phyloP scores from a whole-genome alignment of 2,888 invertebrate species.

The Liodrosophila aerea region DNA sequence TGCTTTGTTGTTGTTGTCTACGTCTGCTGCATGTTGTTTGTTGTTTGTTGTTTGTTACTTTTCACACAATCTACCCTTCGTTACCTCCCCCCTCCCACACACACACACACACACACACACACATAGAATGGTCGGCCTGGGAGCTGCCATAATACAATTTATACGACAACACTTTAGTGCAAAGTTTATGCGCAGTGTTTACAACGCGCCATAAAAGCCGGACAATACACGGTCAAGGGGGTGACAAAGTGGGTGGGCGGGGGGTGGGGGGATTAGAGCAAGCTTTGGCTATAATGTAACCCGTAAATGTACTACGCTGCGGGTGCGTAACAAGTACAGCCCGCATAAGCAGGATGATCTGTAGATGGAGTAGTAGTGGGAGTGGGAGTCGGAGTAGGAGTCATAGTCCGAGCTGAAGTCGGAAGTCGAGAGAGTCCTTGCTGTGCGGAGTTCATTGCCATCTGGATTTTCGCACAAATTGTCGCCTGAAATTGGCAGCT shows the following conservation, averaged over 20 bases:
- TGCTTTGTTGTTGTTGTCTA: slow-evolving; percentile 36
- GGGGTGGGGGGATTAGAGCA: slow-evolving; percentile 39
- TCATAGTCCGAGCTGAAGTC: slow-evolving; percentile 1
- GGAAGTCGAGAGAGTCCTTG: neutral
- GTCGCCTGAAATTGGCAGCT: slow-evolving; percentile 74
- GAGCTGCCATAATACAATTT: slow-evolving; percentile 77
- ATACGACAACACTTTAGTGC: slow-evolving; percentile 77
- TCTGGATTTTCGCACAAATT: slow-evolving; percentile 47
- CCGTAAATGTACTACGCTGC: slow-evolving; percentile 52
- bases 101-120: slow-evolving; percentile 9
- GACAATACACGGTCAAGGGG: slow-evolving; percentile 55
- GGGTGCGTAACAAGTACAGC: slow-evolving; percentile 68
- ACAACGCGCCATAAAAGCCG: slow-evolving; percentile 75
- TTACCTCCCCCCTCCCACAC: neutral
- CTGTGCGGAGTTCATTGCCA: slow-evolving; percentile 35
- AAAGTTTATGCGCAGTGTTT: slow-evolving; percentile 76
- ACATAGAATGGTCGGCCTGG: slow-evolving; percentile 67
- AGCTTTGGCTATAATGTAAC: slow-evolving; percentile 52
- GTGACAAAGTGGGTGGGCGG: neutral
- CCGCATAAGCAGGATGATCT: slow-evolving; percentile 60
- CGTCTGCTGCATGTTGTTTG: slow-evolving; percentile 50
- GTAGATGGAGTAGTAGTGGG: slow-evolving; percentile 10
- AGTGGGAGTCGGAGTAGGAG: neutral
- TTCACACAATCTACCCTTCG: slow-evolving; percentile 24
- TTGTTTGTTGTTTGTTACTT: slow-evolving; percentile 52